These are phyloP conservation scores for Abrostola triplasia DNA, from an alignment of 2,888 invertebrate genomes.

Conservation along the genomic window DNA sequence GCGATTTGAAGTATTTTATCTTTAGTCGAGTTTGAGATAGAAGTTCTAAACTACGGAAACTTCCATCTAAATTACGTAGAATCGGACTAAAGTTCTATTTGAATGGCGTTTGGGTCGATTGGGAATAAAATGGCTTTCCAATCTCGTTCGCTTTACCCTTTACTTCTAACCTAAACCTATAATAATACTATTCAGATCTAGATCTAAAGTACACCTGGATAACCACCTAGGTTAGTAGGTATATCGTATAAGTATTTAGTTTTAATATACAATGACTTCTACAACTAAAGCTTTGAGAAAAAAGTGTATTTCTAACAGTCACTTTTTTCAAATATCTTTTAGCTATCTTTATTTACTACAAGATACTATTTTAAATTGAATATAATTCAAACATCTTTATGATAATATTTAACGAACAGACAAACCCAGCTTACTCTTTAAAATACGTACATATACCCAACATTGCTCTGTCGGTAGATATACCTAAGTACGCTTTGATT, in stretches of 20 bases:
- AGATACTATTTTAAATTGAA: too few species aligned
- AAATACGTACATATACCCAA: too few species aligned
- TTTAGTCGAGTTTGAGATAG: too few species aligned
- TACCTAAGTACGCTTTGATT: too few species aligned
- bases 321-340: too few species aligned
- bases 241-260: background rate
- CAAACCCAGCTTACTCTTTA: too few species aligned
- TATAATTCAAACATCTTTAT: too few species aligned
- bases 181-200: conserved; percentile 12
- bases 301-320: too few species aligned
- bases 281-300: too few species aligned
- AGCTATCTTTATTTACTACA: too few species aligned
- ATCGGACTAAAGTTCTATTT: conserved; percentile 36
- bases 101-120: conserved; percentile 15
- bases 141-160: conserved; percentile 15
- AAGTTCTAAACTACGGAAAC: conserved; percentile 10
- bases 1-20: background rate
- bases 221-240: background rate
- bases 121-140: conserved; percentile 31
- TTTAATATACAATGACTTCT: background rate
- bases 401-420: too few species aligned
- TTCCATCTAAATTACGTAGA: conserved; percentile 14
- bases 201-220: background rate
- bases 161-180: conserved; percentile 12
- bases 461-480: too few species aligned